Evolutionary conservation across 2,113 vertebrate species (phyloP), one percentile per base, ranked within the genome.

Genomic region (Platichthys flesus): DNA sequence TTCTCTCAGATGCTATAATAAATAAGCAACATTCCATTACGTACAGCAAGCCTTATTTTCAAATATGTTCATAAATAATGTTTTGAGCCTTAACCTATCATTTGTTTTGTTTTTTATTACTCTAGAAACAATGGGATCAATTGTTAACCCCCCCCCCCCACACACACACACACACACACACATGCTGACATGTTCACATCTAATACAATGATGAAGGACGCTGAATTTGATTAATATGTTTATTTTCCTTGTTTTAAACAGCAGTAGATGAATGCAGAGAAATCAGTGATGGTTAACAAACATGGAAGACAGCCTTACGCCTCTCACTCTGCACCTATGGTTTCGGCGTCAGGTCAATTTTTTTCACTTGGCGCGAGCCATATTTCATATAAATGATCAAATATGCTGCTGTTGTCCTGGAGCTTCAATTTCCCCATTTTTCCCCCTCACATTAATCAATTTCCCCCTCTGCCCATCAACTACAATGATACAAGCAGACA

Each of bases 201-300:
- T 14, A 12, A 9, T 26, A 37, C 9, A 64, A 10, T 1, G 52
- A 71, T 62, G 6, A 45, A 23, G 2, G 55, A 79, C 49, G 28
- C 40, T 52, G 28, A 67, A n/a, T 37, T 54, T 45, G 10, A 26
- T 23, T 42, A 3, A 4, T 71, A 71, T 66, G 4, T 60, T 76
- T 40, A 47, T 47, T 49, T 70, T 69, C 14, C 54, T 58, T 28
- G 23, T 64, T 47, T 65, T 5, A 14, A 16, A 57, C 58, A 67
- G 12, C 40, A 57, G 20, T 51, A 56, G 3, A 42, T 45, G 5
- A 69, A 70, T 47, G 42, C 31, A 79, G n/a, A 76, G 2, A 54
- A 65, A 76, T 42, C 54, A 80, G 2, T 7, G 3, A 31, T 61
- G 24, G 49, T 35, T 64, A 66, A 56, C 24, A 45, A 14, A 57